These are phyloP conservation scores for Trogon melanurus DNA, from an alignment of 2,113 vertebrate species.

Conservation along the genomic window DNA sequence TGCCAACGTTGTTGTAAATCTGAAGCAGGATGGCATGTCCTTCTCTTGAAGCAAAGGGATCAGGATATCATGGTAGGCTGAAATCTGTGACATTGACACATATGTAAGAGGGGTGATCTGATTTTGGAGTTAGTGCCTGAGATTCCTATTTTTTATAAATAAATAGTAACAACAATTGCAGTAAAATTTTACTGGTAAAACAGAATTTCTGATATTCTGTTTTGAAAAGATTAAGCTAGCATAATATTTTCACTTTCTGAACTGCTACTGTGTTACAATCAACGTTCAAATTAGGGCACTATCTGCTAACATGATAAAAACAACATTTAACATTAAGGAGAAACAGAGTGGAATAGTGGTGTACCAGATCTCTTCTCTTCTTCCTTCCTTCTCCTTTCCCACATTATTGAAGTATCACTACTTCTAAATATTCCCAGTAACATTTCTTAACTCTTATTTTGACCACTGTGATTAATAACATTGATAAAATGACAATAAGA, in stretches of 20 bases:
- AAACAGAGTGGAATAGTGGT: background rate
- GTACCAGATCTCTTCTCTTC: background rate
- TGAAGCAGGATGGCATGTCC: background rate
- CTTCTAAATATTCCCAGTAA: background rate
- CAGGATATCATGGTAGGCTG: background rate
- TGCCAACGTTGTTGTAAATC: background rate
- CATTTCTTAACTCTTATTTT: background rate
- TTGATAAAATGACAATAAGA: background rate
- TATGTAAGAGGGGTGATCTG: background rate
- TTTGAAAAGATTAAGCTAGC: background rate
- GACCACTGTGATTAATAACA: background rate
- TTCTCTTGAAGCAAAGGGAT: background rate
- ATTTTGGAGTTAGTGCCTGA: background rate
- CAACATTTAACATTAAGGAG: background rate
- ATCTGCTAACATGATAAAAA: background rate
- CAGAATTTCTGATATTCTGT: background rate
- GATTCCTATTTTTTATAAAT: background rate
- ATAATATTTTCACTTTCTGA: background rate
- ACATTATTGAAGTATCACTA: background rate
- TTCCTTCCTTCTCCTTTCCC: background rate
- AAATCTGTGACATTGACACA: background rate
- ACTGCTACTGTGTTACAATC: background rate
- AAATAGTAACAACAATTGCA: background rate
- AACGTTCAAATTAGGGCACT: background rate
- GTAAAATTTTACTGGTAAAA: background rate